Evolutionary conservation across 2,113 vertebrate species (phyloP).

Genomic region (Melanotaenia duboulayi): DNA sequence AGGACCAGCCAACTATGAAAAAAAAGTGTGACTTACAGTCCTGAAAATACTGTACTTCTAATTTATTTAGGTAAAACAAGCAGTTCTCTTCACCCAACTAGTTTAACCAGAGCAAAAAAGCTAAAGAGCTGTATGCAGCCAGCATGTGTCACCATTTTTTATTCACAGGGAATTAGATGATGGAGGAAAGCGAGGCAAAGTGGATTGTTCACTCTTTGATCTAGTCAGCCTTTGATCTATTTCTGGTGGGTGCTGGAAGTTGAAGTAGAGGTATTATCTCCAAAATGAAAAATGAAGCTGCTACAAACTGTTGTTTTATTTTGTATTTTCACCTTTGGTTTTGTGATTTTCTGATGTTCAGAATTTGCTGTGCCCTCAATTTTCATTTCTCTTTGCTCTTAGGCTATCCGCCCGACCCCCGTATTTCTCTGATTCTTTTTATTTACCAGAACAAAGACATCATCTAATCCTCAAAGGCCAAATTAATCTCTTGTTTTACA

Average conservation of each 20-base stretch:
- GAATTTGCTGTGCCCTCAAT: constrained; percentile 10
- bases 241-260: constrained; percentile 48
- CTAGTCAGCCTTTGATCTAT: constrained; percentile 70
- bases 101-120: constrained; percentile 20
- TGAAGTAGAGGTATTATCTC: constrained; percentile 41
- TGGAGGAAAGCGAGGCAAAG: constrained; percentile 54
- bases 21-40: too few relatives aligned
- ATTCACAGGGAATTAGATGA: constrained; percentile 59
- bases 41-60: too few relatives aligned
- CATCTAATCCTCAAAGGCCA: constrained; percentile 30
- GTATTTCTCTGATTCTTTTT: constrained; percentile 6
- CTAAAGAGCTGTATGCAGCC: constrained; percentile 1
- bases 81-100: constrained; percentile 10
- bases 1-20: too few relatives aligned
- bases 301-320: constrained; percentile 25
- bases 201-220: constrained; percentile 63
- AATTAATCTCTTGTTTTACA: constrained; percentile 43
- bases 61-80: constrained; percentile 1
- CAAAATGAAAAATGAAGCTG: constrained; percentile 43
- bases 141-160: constrained; percentile 34
- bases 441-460: constrained; percentile 52
- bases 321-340: constrained; percentile 11
- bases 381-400: not conserved
- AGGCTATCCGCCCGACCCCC: not conserved
- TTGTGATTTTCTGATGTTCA: constrained; percentile 1